Conservation (phyloP, 2,113 vertebrate genomes). For the Neodon shergylaensis region DNA sequence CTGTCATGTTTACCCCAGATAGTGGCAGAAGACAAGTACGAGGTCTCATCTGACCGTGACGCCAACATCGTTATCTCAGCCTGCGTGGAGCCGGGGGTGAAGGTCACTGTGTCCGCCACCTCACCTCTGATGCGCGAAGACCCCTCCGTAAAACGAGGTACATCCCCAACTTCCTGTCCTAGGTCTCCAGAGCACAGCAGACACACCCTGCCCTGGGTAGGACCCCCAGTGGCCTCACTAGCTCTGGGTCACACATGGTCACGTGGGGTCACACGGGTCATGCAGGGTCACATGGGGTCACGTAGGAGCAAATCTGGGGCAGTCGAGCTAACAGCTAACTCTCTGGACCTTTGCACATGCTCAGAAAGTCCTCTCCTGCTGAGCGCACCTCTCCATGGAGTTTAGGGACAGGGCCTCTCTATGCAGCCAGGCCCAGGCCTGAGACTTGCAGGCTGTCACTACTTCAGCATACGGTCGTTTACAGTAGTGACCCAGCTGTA, state of each 20-base stretch:
- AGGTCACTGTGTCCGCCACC: conserved; percentile 91
- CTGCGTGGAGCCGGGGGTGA: conserved; percentile 91
- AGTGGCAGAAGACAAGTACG: conserved; percentile 91
- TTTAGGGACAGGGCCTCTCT: not conserved
- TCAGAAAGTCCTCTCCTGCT: not conserved
- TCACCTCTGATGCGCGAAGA: conserved; percentile 92
- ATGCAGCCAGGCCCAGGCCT: not conserved
- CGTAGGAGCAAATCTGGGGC: too few relatives aligned
- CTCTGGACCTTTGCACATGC: not conserved
- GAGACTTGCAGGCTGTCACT: too few relatives aligned
- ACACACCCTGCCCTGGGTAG: too few relatives aligned
- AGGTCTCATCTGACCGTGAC: conserved; percentile 88
- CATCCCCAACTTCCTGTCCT: not conserved
- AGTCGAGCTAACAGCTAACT: not conserved
- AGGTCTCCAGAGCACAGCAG: not conserved
- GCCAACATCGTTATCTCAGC: conserved; percentile 89
- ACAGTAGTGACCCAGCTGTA: too few relatives aligned
- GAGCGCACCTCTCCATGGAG: not conserved
- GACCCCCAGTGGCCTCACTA: not conserved
- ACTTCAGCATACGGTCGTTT: too few relatives aligned
- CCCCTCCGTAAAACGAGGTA: conserved; percentile 83
- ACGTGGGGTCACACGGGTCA: not conserved
- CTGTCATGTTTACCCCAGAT: conserved; percentile 77
- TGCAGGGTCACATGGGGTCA: too few relatives aligned
- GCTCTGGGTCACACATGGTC: too few relatives aligned